These are phyloP conservation scores for Rissa tridactyla DNA, from an alignment of 2,113 vertebrate species.

Conservation along the genomic window DNA sequence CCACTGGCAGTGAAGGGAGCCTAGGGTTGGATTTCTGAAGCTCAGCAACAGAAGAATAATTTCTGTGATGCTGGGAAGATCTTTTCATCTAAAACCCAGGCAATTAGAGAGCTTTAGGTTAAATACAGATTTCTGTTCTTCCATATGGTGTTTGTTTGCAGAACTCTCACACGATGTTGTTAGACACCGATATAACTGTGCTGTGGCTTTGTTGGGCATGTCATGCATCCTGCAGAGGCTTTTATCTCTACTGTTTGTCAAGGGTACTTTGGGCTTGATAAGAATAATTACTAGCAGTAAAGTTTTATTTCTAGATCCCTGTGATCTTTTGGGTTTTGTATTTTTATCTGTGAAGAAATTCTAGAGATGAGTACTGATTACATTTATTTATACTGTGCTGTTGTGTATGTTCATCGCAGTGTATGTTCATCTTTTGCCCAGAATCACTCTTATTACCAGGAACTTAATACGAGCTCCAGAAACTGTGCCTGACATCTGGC, in stretches of 20 bases:
- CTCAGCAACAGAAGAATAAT: neutral
- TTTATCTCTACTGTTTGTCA: constrained; percentile 16
- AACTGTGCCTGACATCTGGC: neutral
- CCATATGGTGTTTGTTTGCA: constrained; percentile 57
- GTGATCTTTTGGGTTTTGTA: neutral
- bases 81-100: constrained; percentile 29
- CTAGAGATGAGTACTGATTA: neutral
- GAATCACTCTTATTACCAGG: neutral
- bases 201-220: constrained; percentile 1
- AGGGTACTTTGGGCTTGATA: neutral
- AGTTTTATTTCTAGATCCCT: neutral
- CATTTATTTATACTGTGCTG: neutral
- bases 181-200: neutral
- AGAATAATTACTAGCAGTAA: neutral
- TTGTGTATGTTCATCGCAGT: neutral
- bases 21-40: constrained; percentile 4
- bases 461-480: neutral
- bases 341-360: neutral
- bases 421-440: neutral
- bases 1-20: neutral
- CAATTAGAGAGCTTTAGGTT: constrained; percentile 47
- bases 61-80: neutral
- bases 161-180: constrained; percentile 16
- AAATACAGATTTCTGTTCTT: constrained; percentile 48
- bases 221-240: neutral